Conservation (phyloP, 37 sponge, comb jelly and placozoan genomes). For the Eunapius fragilis region DNA sequence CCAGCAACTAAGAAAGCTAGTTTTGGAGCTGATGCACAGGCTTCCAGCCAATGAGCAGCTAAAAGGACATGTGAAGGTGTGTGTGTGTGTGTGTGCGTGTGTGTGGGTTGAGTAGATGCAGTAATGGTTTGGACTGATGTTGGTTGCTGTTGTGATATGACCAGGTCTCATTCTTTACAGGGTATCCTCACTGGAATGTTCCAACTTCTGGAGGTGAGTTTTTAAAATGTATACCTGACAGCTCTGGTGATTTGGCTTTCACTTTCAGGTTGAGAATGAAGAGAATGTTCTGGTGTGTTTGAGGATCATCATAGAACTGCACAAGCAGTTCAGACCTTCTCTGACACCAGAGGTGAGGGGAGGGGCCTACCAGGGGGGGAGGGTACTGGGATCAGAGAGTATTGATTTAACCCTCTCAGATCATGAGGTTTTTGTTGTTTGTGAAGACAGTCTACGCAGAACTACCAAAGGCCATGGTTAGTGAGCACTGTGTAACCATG, state of each 20-base stretch:
- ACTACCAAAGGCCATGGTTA: slow-evolving; percentile 83
- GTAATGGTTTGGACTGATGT: too few relatives aligned
- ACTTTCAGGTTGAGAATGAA: slow-evolving; percentile 91
- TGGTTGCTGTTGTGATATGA: too few relatives aligned
- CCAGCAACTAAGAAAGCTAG: slow-evolving; percentile 91
- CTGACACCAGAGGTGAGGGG: slow-evolving; percentile 72
- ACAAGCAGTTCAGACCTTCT: slow-evolving; percentile 94
- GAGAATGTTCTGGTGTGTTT: slow-evolving; percentile 95
- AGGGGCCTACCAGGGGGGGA: background rate
- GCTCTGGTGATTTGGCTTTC: too few relatives aligned
- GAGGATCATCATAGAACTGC: slow-evolving; percentile 92
- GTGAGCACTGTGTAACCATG: too few relatives aligned
- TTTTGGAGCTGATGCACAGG: slow-evolving; percentile 93
- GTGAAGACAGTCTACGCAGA: slow-evolving; percentile 84
- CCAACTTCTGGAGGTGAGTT: background rate
- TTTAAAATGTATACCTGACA: too few relatives aligned
- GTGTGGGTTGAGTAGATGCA: background rate
- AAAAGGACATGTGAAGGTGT: slow-evolving; percentile 83
- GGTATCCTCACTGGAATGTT: too few relatives aligned
- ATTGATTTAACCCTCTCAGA: slow-evolving; percentile 23
- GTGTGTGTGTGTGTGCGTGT: background rate
- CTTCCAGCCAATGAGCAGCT: slow-evolving; percentile 90
- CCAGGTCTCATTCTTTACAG: too few relatives aligned
- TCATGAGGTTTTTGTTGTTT: slow-evolving; percentile 86
- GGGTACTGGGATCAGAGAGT: background rate